These are phyloP conservation scores for Chlorodrepanis virens DNA, from an alignment of 2,113 vertebrate genomes.

Conservation along the genomic window DNA sequence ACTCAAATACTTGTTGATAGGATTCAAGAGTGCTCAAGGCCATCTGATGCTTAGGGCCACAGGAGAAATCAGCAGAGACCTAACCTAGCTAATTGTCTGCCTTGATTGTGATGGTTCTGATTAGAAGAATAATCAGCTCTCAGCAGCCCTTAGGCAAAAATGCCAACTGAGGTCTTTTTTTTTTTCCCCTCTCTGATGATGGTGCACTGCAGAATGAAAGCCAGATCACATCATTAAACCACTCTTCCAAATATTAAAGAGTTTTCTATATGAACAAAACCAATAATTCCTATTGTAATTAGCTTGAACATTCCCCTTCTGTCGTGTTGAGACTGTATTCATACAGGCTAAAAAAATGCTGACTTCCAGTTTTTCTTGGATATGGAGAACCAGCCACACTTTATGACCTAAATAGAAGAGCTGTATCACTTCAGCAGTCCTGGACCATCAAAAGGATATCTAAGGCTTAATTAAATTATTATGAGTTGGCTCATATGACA, in stretches of 20 bases:
- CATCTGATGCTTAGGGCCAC: slow-evolving; percentile 58
- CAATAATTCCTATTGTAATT: slow-evolving; percentile 23
- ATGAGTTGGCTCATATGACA: background rate
- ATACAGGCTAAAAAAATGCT: background rate
- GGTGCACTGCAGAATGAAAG: slow-evolving; percentile 40
- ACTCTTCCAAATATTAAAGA: slow-evolving; percentile 52
- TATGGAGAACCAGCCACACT: background rate
- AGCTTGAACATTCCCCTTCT: slow-evolving; percentile 17
- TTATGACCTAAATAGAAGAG: background rate
- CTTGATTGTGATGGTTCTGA: slow-evolving; percentile 70
- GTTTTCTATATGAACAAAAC: slow-evolving; percentile 21
- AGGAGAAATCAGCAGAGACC: slow-evolving; percentile 65
- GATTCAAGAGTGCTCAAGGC: slow-evolving; percentile 69
- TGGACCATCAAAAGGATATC: background rate
- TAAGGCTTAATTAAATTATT: background rate
- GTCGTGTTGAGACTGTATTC: background rate
- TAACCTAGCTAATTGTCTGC: slow-evolving; percentile 74
- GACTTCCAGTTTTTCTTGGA: background rate
- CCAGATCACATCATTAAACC: slow-evolving; percentile 41
- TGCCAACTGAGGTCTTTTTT: background rate
- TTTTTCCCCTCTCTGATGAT: background rate
- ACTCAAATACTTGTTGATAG: slow-evolving; percentile 61
- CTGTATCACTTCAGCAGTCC: background rate
- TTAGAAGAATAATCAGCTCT: slow-evolving; percentile 74
- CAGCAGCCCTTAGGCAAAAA: slow-evolving; percentile 70